phyloP scores from a whole-genome alignment of 2,113 vertebrate genomes.

The Brachirus orientalis region DNA sequence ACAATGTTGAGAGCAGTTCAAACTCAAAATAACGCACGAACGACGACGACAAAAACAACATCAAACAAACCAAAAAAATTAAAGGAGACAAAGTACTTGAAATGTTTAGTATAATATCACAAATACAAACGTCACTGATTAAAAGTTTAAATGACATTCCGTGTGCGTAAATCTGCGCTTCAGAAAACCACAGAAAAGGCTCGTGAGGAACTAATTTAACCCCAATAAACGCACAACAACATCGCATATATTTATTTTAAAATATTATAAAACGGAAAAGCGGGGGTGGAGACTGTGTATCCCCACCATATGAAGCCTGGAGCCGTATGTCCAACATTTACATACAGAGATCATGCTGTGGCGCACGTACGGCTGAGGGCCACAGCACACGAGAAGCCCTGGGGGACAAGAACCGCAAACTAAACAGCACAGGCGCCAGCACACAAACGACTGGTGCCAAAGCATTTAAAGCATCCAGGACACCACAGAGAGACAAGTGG shows the following conservation, averaged over 20 bases:
- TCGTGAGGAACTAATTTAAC: too few species aligned
- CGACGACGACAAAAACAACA: background rate
- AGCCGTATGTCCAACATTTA: too few species aligned
- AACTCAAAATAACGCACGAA: background rate
- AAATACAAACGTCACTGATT: too few species aligned
- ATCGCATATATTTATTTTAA: too few species aligned
- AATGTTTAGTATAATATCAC: too few species aligned
- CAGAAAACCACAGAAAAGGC: too few species aligned
- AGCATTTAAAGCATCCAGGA: too few species aligned
- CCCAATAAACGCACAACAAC: background rate
- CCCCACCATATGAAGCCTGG: background rate
- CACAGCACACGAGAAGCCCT: too few species aligned
- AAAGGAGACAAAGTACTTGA: too few species aligned
- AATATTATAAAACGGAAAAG: too few species aligned
- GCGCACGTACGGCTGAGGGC: slow-evolving; percentile 37
- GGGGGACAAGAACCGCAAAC: background rate
- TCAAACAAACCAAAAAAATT: background rate
- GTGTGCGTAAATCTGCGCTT: background rate
- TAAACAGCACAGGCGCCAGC: too few species aligned
- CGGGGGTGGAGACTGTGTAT: background rate
- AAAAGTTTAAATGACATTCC: background rate
- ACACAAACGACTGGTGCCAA: too few species aligned
- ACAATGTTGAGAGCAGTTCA: background rate
- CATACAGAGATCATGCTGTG: slow-evolving; percentile 1
- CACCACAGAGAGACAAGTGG: background rate